A percentile compares a stretch with the other conserved stretches of the same genome.
Evolutionary conservation across 2,797 vertebrate species (phyloP).

Genomic region (Podargus strigoides): DNA sequence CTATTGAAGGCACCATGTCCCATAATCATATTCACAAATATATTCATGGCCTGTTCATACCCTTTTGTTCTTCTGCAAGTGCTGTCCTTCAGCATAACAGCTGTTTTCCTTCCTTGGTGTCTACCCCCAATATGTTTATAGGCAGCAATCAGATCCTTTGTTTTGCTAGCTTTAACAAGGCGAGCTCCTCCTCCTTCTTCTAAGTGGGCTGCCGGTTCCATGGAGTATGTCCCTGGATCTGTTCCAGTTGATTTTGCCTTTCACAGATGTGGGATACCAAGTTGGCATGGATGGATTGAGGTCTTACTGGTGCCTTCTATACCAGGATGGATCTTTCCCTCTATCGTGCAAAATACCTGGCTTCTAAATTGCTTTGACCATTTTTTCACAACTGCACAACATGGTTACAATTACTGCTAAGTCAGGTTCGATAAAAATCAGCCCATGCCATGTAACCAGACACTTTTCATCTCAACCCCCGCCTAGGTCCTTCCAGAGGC

Average conservation of each 20-base stretch:
- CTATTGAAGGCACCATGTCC: neutral
- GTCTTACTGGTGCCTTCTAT: neutral
- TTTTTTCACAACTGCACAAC: neutral
- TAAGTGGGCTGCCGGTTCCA: neutral
- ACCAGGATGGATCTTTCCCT: neutral
- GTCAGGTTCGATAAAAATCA: neutral
- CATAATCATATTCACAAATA: slow-evolving; percentile 19
- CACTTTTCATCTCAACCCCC: neutral
- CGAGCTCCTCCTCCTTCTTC: neutral
- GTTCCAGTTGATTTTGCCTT: neutral
- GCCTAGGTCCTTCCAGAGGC: neutral
- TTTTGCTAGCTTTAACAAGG: slow-evolving; percentile 24
- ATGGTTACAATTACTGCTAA: neutral
- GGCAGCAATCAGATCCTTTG: slow-evolving; percentile 44
- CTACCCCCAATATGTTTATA: slow-evolving; percentile 14
- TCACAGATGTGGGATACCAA: neutral
- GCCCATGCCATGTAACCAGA: neutral
- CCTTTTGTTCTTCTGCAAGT: slow-evolving; percentile 41
- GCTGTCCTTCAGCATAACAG: slow-evolving; percentile 33
- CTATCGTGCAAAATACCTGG: neutral
- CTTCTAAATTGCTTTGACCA: neutral
- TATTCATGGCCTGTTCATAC: slow-evolving; percentile 17
- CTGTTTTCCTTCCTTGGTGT: slow-evolving; percentile 37
- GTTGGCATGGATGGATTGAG: neutral
- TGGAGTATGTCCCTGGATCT: neutral